Base-by-base conservation (phyloP, 2,888 invertebrate genomes). In the Caenorhabditis sulstoni region DNA sequence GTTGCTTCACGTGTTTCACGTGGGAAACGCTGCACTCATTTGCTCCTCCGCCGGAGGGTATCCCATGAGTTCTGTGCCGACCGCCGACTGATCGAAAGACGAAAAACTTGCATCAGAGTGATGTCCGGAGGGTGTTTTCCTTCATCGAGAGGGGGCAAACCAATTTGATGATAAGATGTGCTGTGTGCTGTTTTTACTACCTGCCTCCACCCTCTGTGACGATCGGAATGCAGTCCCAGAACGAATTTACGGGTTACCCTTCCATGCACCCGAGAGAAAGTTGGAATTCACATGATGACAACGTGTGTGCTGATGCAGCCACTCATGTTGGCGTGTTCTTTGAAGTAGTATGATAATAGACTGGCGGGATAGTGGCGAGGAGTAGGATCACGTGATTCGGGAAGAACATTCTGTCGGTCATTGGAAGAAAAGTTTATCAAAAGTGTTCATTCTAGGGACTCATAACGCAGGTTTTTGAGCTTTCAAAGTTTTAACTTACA, bases 341-440 rank as follows among this genome's bases (percentile, higher is more conserved):
- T 71, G 71, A 55, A 57, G 62, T 37, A 62, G 52, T 39, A 59
- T 50, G 47, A 53, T 61, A 45, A 58, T 53, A 50, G 22, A 22
- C 1, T 50, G 62, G 62, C 45, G 12, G 58, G 45, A 41, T 52
- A 29, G 59, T 16, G 64, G 41, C 29, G 29, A 65, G 44, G 39
- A 41, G 20, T 29, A 29, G 57, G 64, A 73, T 73, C 73, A 73
- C 73, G 73, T 64, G 73, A 73, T 71, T 64, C 47, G 20, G 45
- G 45, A 68, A 57, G 39, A 67, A 52, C 50, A 70, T 49, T 62
- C 57, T 71, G 62, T 70, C 37, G 44, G 37, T 45, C 18, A 45
- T 45, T 14, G 45, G 29, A 23, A 50, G 67, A 68, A 58, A 59
- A 59, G 47, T 70, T 61, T 62, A 61, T 55, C 47, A 47, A 16